Percentiles rank a stretch among this genome's conserved stretches.
Conservation (phyloP, 30 jellyfish, hydroid and myxozoan species). For the Turritopsis rubra region DNA sequence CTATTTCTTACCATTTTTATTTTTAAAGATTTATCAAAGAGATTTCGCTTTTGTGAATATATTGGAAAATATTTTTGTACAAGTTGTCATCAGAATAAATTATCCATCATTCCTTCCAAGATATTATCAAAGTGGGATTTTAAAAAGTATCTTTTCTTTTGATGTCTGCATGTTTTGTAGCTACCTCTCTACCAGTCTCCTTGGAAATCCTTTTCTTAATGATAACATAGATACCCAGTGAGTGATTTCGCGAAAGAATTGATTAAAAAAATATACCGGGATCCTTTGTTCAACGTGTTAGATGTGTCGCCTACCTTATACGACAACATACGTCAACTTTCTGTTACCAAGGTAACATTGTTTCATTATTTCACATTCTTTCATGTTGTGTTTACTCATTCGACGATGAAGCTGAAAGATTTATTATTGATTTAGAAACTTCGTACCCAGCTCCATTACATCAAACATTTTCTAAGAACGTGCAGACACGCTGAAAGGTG, state of each 20-base stretch:
- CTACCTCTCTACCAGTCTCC: not conserved
- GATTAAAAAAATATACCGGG: slow-evolving; percentile 45
- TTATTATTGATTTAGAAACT: slow-evolving; percentile 46
- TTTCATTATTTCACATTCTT: not conserved
- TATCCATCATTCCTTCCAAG: slow-evolving; percentile 63
- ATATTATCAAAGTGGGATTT: slow-evolving; percentile 88
- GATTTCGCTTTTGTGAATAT: slow-evolving; percentile 89
- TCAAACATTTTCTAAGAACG: slow-evolving; percentile 54
- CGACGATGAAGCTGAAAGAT: too few species aligned
- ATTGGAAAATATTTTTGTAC: slow-evolving; percentile 92
- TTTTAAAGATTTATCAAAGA: slow-evolving; percentile 61
- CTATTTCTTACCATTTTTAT: not conserved
- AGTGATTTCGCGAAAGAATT: slow-evolving; percentile 78
- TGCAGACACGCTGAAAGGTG: slow-evolving; percentile 71
- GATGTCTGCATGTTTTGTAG: not conserved
- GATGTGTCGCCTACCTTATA: slow-evolving; percentile 51
- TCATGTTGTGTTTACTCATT: too few species aligned
- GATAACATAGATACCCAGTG: slow-evolving; percentile 53
- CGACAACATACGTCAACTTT: slow-evolving; percentile 47
- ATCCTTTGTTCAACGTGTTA: slow-evolving; percentile 68
- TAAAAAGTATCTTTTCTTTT: slow-evolving; percentile 58
- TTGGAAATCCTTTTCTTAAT: not conserved
- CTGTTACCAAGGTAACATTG: slow-evolving; percentile 47
- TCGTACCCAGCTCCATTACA: slow-evolving; percentile 55
- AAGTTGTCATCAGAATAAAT: slow-evolving; percentile 89